Base-by-base conservation (phyloP, 2,113 vertebrate genomes). In the Otus sunia region DNA sequence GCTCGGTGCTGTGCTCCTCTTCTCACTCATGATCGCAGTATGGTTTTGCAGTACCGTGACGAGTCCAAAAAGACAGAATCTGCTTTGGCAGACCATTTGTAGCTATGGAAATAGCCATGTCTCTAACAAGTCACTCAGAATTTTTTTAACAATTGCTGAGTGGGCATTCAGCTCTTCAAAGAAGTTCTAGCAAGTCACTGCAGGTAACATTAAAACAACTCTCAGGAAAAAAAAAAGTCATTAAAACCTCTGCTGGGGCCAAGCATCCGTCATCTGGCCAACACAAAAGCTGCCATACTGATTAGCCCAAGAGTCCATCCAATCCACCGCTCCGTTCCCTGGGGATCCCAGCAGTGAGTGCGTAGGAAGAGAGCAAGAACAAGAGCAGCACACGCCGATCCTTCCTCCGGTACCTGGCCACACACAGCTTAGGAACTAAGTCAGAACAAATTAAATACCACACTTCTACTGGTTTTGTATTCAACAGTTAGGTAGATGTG, bases 291-390 rank as follows among this genome's bases (percentile, higher is more conserved):
- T 90, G 20, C 21, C 8, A 12, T 10, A 32, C 0, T 16, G 39
- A 72, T 39, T 23, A 86, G 41, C 15, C 43, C 62, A 32, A 47
- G 26, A 32, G 11, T 17, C 23, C 29, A 4, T 12, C 16, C 39
- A 50, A 59, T 20, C 12, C 47, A 36, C 23, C 1, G 0, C 27
- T 52, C 45, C 5, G 0, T 13, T 37, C 56, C 26, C 77, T 12
- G 52, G 10, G 37, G 36, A 14, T 43, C 19, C 0, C 0, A 50
- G 47, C 29, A 69, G 39, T 1, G 34, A 37, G 41, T 0, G 29
- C 0, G 2, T 5, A 50, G 41, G 60, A 81, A 88, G 53, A 63
- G 45, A 76, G n/a, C 25, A 74, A 63, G 72, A 71, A 64, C 12
- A 55, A 41, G 47, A 56, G 84, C 63, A 80, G 67, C 6, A 26